Percentiles rank a stretch among this genome's conserved stretches.
Evolutionary conservation across 2,888 invertebrate genomes (phyloP).

Genomic region (Eupithecia pulchellata): DNA sequence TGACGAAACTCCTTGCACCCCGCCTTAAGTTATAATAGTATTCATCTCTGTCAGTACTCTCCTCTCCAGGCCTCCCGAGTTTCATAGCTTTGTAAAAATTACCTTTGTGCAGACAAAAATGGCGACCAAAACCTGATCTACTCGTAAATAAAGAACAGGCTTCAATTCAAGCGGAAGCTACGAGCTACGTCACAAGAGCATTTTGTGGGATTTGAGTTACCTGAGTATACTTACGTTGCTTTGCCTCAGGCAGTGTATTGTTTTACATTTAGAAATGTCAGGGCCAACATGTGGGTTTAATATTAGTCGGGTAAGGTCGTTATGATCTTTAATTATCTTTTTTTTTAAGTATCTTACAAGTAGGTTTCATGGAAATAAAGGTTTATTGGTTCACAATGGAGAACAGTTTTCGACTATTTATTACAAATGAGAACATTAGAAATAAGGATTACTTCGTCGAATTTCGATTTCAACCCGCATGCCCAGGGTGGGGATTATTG

Average conservation of each 20-base stretch:
- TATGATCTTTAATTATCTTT: neutral
- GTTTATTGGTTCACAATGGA: too few species aligned
- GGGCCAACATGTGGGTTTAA: neutral
- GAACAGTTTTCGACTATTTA: too few species aligned
- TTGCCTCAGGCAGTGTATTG: conserved; percentile 2
- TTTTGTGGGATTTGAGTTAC: neutral
- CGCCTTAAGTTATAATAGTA: neutral
- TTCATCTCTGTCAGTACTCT: too few species aligned
- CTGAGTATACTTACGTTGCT: too few species aligned
- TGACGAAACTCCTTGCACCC: neutral
- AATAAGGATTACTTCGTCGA: too few species aligned
- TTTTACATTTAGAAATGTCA: neutral
- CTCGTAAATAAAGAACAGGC: neutral
- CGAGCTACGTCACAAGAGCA: conserved; percentile 3
- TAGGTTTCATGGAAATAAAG: too few species aligned
- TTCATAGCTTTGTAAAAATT: neutral
- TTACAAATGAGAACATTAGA: too few species aligned
- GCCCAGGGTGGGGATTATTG: too few species aligned
- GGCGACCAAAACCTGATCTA: neutral
- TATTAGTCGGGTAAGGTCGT: neutral
- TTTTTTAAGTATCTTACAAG: too few species aligned
- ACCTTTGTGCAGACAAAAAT: neutral
- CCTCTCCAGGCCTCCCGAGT: neutral
- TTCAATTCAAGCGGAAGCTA: neutral
- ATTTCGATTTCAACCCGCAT: too few species aligned